Evolutionary conservation across 2,888 invertebrate species (phyloP).

Genomic region (Nasonovia ribisnigri): DNA sequence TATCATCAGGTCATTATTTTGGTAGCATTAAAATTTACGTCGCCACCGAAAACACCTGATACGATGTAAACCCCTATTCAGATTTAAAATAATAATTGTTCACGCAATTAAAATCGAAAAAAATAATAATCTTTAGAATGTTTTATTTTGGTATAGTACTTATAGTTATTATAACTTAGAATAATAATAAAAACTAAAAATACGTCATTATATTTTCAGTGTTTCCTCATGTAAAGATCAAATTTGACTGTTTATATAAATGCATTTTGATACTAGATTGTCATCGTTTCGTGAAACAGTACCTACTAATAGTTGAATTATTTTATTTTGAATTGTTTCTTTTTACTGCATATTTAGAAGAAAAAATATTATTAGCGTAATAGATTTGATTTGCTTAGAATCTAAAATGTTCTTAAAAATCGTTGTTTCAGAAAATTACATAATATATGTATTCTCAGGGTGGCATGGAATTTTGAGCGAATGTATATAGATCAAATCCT

Average conservation of each 20-base stretch:
- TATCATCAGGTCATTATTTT: constrained; percentile 53
- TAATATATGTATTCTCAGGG: not conserved
- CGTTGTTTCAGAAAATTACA: not conserved
- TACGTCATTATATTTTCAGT: not conserved
- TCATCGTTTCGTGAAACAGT: not conserved
- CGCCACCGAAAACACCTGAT: constrained; percentile 35
- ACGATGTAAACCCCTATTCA: not conserved
- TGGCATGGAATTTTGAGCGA: not conserved
- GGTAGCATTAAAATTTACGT: constrained; percentile 53
- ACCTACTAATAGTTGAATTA: not conserved
- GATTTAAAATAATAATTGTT: constrained; percentile 19
- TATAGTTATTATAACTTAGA: not conserved
- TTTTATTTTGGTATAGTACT: not conserved
- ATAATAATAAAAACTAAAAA: not conserved
- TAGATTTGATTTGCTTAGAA: not conserved
- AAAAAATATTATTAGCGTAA: not conserved
- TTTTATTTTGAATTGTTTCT: not conserved
- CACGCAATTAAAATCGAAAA: not conserved
- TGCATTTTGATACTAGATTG: not conserved
- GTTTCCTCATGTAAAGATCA: not conserved
- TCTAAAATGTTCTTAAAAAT: not conserved
- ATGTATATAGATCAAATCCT: not conserved
- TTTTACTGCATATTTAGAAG: not conserved
- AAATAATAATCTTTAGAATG: not conserved
- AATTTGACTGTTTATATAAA: not conserved